Conservation (phyloP, 1,140 invertebrate species). For the Temnothorax nylanderi region DNA sequence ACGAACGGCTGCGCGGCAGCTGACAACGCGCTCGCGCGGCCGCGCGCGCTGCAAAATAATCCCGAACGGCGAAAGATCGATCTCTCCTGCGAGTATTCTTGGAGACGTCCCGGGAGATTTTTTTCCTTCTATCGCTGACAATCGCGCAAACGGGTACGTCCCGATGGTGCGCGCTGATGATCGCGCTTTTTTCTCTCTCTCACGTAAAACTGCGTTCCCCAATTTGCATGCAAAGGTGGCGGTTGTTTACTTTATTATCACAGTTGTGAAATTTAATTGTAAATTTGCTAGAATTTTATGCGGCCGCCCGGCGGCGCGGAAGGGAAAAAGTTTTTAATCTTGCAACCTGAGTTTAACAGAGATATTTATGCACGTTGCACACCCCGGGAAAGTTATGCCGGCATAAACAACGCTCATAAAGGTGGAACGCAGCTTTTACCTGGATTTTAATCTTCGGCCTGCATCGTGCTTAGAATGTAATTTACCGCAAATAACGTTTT, state of each 20-base stretch:
- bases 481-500: slow-evolving; percentile 46
- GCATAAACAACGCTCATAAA: slow-evolving; percentile 56
- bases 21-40: slow-evolving; percentile 13
- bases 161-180: background rate
- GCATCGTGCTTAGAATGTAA: slow-evolving; percentile 53
- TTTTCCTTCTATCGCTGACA: background rate
- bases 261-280: slow-evolving; percentile 47
- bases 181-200: background rate
- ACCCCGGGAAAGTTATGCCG: slow-evolving; percentile 34
- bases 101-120: slow-evolving; percentile 16
- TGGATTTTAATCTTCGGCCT: slow-evolving; percentile 56
- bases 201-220: background rate
- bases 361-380: slow-evolving; percentile 52
- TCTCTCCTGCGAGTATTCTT: slow-evolving; percentile 21
- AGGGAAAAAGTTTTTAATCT: slow-evolving; percentile 55
- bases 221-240: slow-evolving; percentile 25
- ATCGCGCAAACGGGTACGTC: background rate
- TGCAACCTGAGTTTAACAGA: slow-evolving; percentile 51
- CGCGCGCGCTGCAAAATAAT: slow-evolving; percentile 45
- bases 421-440: slow-evolving; percentile 56
- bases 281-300: slow-evolving; percentile 51
- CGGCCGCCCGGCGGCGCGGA: background rate
- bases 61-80: slow-evolving; percentile 35
- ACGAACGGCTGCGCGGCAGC: slow-evolving; percentile 31
- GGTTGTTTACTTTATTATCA: slow-evolving; percentile 49